Evolutionary conservation across 1,140 invertebrate genomes (phyloP).

Genomic region (Drosophila burlai): DNA sequence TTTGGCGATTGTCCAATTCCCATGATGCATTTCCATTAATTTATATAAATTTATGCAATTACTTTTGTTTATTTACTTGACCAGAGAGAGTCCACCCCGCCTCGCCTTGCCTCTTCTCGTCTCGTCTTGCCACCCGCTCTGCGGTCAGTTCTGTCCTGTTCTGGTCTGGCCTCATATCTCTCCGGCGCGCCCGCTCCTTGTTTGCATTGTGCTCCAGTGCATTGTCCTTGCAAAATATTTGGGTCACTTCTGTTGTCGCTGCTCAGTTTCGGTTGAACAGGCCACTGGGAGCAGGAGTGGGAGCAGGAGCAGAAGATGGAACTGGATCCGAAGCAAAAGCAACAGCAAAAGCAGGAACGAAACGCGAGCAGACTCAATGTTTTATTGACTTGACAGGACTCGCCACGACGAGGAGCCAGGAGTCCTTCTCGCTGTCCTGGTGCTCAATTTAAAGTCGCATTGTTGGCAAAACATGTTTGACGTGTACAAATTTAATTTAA

Average conservation of each 20-base stretch:
- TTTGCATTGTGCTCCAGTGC: conserved; percentile 75
- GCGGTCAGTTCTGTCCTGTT: conserved; percentile 36
- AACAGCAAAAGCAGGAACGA: conserved; percentile 6
- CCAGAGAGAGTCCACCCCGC: conserved; percentile 26
- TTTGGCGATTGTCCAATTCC: conserved; percentile 59
- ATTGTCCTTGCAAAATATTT: conserved; percentile 82
- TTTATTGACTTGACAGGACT: conserved; percentile 82
- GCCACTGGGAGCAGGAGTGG: background rate
- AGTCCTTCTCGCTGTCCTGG: conserved; percentile 8
- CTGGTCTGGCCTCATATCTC: conserved; percentile 25
- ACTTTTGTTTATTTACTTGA: conserved; percentile 81
- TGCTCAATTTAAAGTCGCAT: conserved; percentile 75
- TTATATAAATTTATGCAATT: conserved; percentile 83
- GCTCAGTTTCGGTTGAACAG: conserved; percentile 60
- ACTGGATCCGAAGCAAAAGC: background rate
- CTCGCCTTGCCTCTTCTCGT: background rate
- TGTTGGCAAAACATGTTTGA: conserved; percentile 81
- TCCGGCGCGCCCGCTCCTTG: conserved; percentile 25
- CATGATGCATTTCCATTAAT: conserved; percentile 80
- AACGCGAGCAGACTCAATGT: conserved; percentile 56
- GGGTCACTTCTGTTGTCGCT: conserved; percentile 80
- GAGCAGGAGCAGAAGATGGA: background rate
- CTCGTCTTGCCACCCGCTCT: background rate
- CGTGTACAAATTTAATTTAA: conserved; percentile 84
- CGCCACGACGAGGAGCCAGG: conserved; percentile 34